Evolutionary conservation across 2,797 vertebrate species (phyloP).

Genomic region (Diplodus puntazzo): DNA sequence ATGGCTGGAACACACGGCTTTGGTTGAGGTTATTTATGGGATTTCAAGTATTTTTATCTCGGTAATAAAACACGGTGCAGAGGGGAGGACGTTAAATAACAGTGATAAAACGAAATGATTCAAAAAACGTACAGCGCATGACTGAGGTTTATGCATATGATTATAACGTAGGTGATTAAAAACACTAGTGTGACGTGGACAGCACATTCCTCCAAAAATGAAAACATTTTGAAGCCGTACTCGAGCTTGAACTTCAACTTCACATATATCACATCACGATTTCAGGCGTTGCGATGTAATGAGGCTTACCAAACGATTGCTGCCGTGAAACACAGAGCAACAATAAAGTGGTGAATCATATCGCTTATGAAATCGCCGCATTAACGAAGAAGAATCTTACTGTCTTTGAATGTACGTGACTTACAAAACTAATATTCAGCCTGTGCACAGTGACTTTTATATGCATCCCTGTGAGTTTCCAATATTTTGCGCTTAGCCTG

Average conservation of each 20-base stretch:
- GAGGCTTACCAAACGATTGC: background rate
- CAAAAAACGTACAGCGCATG: background rate
- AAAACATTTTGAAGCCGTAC: background rate
- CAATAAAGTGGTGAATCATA: background rate
- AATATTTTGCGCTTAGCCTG: background rate
- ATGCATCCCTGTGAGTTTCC: background rate
- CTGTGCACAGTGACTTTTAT: too few species aligned
- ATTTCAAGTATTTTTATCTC: constrained; percentile 54
- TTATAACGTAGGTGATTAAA: constrained; percentile 11
- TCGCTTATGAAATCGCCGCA: background rate
- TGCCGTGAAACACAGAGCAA: background rate
- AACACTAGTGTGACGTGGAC: background rate
- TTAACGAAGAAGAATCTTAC: background rate
- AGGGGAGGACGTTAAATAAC: constrained; percentile 30
- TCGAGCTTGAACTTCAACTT: constrained; percentile 13
- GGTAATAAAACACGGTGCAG: constrained; percentile 39
- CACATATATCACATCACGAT: background rate
- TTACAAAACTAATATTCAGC: background rate
- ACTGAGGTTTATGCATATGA: constrained; percentile 15
- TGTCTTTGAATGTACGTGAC: background rate
- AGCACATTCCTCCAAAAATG: background rate
- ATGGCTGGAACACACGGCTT: constrained; percentile 47
- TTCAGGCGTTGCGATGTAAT: background rate
- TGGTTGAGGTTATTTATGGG: constrained; percentile 50
- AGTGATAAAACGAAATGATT: constrained; percentile 28